Base-by-base conservation (phyloP, 2,113 vertebrate genomes). In the Sylvietta virens region DNA sequence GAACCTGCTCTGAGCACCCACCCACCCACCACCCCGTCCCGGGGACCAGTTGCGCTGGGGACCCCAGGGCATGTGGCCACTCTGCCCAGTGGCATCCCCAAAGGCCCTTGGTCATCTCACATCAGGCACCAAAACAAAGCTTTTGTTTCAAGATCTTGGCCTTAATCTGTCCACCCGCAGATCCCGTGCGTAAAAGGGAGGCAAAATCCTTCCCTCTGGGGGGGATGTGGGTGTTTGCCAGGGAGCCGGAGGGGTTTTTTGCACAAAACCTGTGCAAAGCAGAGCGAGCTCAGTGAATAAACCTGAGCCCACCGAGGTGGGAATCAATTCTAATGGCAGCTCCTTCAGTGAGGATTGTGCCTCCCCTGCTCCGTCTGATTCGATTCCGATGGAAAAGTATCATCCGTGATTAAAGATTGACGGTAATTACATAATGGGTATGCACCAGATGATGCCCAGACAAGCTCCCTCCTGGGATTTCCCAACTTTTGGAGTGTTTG, bases 401-500 rank as follows among this genome's bases (percentile, higher is more conserved):
- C 35, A 81, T 33, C 60, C 67, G 53, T 81, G 86, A 84, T 96
- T 96, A 91, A 97, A 88, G 64, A 93, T 93, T 37, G 56, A 6
- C 5, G 2, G 72, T 92, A 97, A 97, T 93, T 97, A 95, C 84
- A 92, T 95, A 95, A 92, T 94, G 92, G 73, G 53, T 37, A 84
- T 30, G 86, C 77, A 84, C 76, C 72, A 94, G 86, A 88, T 74
- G 84, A 81, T 94, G 90, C 94, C 93, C 85, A 83, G 93, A 93
- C 94, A 95, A 94, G 92, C 92, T 96, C 90, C 76, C 64, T 94
- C 23, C 61, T 79, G 93, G 92, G 93, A 94, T 96, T 96, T 96
- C 95, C 96, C 95, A 86, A 88, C 92, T 96, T 96, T 77, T 44
- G 85, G 86, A 86, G 93, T 66, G 40, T 70, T 95, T 71, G 92